Conservation (phyloP, 2,797 vertebrate species). For the Hypotaenidia philippensis region DNA sequence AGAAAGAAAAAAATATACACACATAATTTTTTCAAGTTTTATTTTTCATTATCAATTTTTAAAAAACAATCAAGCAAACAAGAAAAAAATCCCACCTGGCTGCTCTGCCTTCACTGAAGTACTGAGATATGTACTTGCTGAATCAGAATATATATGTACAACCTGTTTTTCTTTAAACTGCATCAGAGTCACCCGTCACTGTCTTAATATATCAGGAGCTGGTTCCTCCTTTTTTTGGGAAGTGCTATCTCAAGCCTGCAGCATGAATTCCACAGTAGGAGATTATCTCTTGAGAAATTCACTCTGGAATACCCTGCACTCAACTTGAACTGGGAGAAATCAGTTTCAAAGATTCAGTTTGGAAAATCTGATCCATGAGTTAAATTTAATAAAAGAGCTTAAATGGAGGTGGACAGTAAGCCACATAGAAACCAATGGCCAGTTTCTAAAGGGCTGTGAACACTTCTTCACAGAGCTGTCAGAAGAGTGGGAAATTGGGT, state of each 20-base stretch:
- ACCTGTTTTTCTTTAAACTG: background rate
- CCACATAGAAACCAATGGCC: background rate
- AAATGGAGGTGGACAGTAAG: background rate
- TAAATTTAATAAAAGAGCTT: background rate
- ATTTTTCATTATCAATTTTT: background rate
- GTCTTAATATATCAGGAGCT: background rate
- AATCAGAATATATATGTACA: background rate
- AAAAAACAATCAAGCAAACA: background rate
- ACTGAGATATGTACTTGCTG: background rate
- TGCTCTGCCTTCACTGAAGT: background rate
- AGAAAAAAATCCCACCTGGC: background rate
- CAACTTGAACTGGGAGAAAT: background rate
- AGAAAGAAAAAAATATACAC: background rate
- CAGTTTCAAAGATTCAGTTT: background rate
- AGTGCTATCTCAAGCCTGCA: slow-evolving; percentile 34
- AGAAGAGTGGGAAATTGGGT: background rate
- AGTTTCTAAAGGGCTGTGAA: background rate
- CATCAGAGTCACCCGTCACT: background rate
- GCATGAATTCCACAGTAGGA: background rate
- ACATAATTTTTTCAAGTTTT: background rate
- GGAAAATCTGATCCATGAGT: background rate
- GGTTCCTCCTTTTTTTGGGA: background rate
- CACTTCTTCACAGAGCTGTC: background rate
- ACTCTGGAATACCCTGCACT: background rate
- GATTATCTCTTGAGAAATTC: background rate